Evolutionary conservation across 1,140 invertebrate genomes (phyloP), one percentile per base, ranked within the genome.

Genomic region (Pemphigus obesinymphae): DNA sequence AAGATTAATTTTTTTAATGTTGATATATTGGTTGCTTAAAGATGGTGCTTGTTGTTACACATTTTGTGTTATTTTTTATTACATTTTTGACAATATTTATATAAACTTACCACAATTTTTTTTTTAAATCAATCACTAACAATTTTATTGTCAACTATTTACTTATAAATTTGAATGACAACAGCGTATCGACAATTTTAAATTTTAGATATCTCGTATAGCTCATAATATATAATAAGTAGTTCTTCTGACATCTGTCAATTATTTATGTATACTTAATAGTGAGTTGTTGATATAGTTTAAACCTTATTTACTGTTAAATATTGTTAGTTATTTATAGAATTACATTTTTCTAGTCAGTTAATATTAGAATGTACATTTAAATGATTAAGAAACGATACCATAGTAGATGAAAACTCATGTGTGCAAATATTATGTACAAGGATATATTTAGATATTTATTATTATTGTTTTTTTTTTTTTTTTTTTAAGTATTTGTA

Each of bases 211-310:
- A 76, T 29, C 23, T 78, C 53, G 26, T 78, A 31, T 55, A 58
- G 75, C 75, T 76, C 75, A 78, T 78, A 26, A n/a, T 66, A 68
- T 78, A 58, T 55, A 37, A 78, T 55, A 40, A 78, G 75, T 78
- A 78, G 75, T 58, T 78, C 34, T 78, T 78, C 75, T 78, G 53
- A 61, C 37, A 26, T 78, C n/a, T 78, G 75, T 78, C 75, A 78
- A 78, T 78, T 78, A 78, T 78, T 78, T 78, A 78, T 78, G 75
- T 78, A 58, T 78, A 78, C 75, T 58, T 78, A 75, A 78, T 78
- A 61, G 75, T 78, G 75, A 78, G 53, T 78, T 78, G 50, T 78
- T 78, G 34, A 61, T 78, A 58, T 78, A 78, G 75, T 78, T 72
- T 61, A 55, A 78, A 55, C 53, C 75, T 61, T 61, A 58, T 61